phyloP scores from a whole-genome alignment of 2,888 invertebrate genomes.

The Allolobophora icterica region DNA sequence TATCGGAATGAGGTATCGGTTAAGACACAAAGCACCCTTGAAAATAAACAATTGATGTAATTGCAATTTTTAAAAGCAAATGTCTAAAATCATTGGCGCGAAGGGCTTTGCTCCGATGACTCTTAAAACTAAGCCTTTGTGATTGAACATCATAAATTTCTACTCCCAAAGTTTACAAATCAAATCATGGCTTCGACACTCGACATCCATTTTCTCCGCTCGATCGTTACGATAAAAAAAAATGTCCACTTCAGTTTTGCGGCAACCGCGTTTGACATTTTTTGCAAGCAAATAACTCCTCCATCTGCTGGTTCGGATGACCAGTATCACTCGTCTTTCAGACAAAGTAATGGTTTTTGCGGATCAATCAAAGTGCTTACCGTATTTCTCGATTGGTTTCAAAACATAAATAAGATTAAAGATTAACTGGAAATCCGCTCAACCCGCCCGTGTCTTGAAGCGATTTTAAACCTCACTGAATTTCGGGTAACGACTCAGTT shows the following conservation, averaged over 20 bases:
- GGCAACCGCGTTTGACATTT: background rate
- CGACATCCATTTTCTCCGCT: too few relatives aligned
- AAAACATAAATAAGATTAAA: slow-evolving; percentile 8
- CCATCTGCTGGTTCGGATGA: background rate
- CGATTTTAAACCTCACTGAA: background rate
- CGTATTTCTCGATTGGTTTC: background rate
- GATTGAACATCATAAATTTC: background rate
- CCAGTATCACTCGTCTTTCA: background rate
- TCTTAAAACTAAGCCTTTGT: too few relatives aligned
- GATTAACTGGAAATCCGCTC: slow-evolving; percentile 7
- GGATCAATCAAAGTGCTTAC: background rate
- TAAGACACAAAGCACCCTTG: too few relatives aligned
- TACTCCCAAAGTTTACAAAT: background rate
- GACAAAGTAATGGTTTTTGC: background rate
- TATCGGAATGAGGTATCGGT: too few relatives aligned
- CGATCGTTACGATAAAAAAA: background rate
- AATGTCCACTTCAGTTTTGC: background rate
- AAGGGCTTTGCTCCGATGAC: too few relatives aligned
- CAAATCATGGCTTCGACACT: background rate
- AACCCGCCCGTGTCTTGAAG: background rate
- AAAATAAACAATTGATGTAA: too few relatives aligned
- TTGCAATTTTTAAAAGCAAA: too few relatives aligned
- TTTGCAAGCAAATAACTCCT: background rate
- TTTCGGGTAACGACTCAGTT: background rate
- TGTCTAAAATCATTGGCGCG: too few relatives aligned